Evolutionary conservation across 2,797 vertebrate species (phyloP).

Genomic region (Sebastes trivittatus): DNA sequence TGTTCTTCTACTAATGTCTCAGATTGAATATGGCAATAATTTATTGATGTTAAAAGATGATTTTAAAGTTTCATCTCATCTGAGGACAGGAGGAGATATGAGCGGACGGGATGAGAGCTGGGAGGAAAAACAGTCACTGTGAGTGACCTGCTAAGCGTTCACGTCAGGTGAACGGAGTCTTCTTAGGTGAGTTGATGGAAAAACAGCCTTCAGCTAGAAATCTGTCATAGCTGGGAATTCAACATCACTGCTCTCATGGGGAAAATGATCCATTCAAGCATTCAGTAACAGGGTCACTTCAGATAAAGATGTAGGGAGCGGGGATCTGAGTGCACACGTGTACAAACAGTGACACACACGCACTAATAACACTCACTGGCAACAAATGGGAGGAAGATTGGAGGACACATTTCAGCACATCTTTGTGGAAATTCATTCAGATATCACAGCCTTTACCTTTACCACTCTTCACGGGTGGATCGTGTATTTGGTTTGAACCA

Average conservation of each 20-base stretch:
- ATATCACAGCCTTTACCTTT: neutral
- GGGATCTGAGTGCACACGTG: neutral
- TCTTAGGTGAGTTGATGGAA: conserved; percentile 22
- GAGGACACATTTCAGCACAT: neutral
- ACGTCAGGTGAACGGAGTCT: conserved; percentile 24
- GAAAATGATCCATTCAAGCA: conserved; percentile 45
- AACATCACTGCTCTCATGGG: conserved; percentile 27
- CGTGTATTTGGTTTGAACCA: neutral
- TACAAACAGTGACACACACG: neutral
- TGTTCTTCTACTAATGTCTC: conserved; percentile 2
- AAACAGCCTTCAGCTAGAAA: conserved; percentile 42
- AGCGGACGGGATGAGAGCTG: neutral
- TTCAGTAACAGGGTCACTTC: conserved; percentile 29
- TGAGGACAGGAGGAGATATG: neutral
- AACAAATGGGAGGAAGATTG: too few relatives aligned
- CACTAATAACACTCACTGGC: too few relatives aligned
- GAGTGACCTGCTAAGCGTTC: conserved; percentile 21
- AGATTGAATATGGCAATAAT: conserved; percentile 11
- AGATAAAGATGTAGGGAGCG: conserved; percentile 9
- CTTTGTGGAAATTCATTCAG: neutral
- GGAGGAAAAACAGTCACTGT: neutral
- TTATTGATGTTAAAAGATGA: conserved; percentile 37
- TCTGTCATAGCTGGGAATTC: conserved; percentile 26
- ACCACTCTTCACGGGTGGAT: neutral
- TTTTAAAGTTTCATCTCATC: conserved; percentile 30